Evolutionary conservation across 2,113 vertebrate genomes (phyloP).

Genomic region (Scomber scombrus): DNA sequence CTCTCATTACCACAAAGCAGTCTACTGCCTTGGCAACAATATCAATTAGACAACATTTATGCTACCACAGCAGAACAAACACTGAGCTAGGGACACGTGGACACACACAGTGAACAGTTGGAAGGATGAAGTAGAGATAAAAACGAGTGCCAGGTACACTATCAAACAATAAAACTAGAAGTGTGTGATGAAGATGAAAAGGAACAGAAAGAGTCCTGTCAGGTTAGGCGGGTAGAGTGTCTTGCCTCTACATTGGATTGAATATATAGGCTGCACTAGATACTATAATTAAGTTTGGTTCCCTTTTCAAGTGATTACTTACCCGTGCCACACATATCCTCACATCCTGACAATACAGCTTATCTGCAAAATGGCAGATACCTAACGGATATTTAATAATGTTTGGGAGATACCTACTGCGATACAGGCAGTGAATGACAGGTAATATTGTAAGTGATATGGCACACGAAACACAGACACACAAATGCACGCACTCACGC

Average conservation of each 20-base stretch:
- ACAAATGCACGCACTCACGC: too few relatives aligned
- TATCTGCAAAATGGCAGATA: slow-evolving; percentile 37
- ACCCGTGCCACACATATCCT: slow-evolving; percentile 9
- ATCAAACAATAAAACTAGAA: slow-evolving; percentile 16
- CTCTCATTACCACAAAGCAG: slow-evolving; percentile 71
- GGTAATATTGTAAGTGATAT: slow-evolving; percentile 47
- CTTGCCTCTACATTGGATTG: slow-evolving; percentile 22
- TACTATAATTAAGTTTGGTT: slow-evolving; percentile 41
- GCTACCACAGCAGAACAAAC: slow-evolving; percentile 30
- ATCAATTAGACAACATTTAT: slow-evolving; percentile 53
- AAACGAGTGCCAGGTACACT: slow-evolving; percentile 16
- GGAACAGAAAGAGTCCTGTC: slow-evolving; percentile 1
- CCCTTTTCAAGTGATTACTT: slow-evolving; percentile 24
- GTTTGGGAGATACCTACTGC: slow-evolving; percentile 7
- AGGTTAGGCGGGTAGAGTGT: slow-evolving; percentile 3
- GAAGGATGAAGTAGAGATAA: slow-evolving; percentile 37
- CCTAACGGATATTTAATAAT: slow-evolving; percentile 38
- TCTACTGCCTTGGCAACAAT: slow-evolving; percentile 52
- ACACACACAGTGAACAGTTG: slow-evolving; percentile 6
- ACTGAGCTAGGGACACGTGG: neutral
- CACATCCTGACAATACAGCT: slow-evolving; percentile 5
- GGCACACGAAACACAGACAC: slow-evolving; percentile 25
- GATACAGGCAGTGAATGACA: slow-evolving; percentile 48
- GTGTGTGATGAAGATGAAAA: slow-evolving; percentile 15
- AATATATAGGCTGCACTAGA: slow-evolving; percentile 34